Conservation (phyloP, 2,888 invertebrate species). For the Lysandra bellargus region DNA sequence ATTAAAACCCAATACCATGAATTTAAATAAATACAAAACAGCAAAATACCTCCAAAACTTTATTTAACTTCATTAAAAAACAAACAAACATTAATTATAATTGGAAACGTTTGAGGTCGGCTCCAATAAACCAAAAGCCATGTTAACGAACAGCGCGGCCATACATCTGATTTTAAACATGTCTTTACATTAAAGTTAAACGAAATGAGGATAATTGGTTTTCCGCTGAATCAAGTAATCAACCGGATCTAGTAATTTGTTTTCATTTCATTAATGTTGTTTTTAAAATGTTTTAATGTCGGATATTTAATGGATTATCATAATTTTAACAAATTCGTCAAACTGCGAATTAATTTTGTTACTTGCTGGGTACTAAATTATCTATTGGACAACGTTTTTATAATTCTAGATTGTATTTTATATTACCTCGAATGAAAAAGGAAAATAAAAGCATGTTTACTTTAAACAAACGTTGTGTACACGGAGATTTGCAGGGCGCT, state of each 20-base stretch:
- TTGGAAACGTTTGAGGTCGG: slow-evolving; percentile 26
- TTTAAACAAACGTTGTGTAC: neutral
- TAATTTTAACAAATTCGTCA: neutral
- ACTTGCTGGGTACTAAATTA: neutral
- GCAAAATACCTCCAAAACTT: neutral
- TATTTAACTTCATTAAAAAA: slow-evolving; percentile 1
- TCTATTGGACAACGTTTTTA: neutral
- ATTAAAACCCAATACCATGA: neutral
- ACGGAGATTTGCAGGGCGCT: neutral
- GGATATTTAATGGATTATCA: neutral
- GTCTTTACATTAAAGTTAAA: slow-evolving; percentile 48
- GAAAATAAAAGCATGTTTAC: neutral
- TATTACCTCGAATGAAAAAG: neutral
- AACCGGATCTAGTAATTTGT: slow-evolving; percentile 45
- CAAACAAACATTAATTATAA: slow-evolving; percentile 24
- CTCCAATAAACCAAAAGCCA: slow-evolving; percentile 38
- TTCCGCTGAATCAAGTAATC: slow-evolving; percentile 40
- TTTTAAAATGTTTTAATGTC: slow-evolving; percentile 29
- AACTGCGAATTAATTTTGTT: neutral
- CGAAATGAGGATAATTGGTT: slow-evolving; percentile 46
- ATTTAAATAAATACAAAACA: neutral
- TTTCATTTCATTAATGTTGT: slow-evolving; percentile 36
- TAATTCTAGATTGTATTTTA: neutral
- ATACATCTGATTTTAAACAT: slow-evolving; percentile 46
- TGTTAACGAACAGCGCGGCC: slow-evolving; percentile 45